Evolutionary conservation across 2,888 invertebrate species (phyloP), one percentile per base, ranked within the genome.

Genomic region (Chelonus formosanus): DNA sequence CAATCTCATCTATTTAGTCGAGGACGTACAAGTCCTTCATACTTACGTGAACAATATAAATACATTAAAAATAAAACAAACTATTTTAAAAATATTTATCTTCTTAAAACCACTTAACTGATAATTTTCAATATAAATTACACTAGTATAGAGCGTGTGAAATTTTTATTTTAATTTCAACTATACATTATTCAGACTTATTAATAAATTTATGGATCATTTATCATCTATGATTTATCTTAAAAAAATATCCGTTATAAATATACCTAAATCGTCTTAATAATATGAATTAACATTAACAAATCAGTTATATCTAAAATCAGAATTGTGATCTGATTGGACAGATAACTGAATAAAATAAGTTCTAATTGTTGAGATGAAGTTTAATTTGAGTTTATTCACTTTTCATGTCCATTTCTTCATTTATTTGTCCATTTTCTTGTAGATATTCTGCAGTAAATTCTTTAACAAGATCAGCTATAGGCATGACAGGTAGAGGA

Each of bases 401-500:
- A 36, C 65, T 66, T 7, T 34, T 55, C 3, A 48, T 8, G 4
- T 50, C 59, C 8, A 59, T 36, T 31, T 59, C 59, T 3, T 61
- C 61, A 10, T 44, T 45, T 5, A 44, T 40, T 3, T 61, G 32
- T n/a, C 52, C 61, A 20, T 40, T 61, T 7, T 62, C 66, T 20
- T 52, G 62, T 0, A 67, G 53, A 53, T 62, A 58, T 50, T 67
- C 70, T n/a, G 70, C 81, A 0, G 82, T 83, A 36, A 84, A 82
- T 43, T 84, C 80, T 60, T 81, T 81, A 3, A 84, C 84, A 36
- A 83, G 76, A 61, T 84, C 83, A 0, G 81, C 84, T 52, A 84
- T 84, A 0, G 83, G 84, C 84, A 84, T 84, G 1, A 84, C 84
- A 0, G 84, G 84, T 5, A 84, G 65, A 0, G 84, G 84, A 0